Base-by-base conservation (phyloP, 1,140 invertebrate genomes). In the Bathynomus jamesi region DNA sequence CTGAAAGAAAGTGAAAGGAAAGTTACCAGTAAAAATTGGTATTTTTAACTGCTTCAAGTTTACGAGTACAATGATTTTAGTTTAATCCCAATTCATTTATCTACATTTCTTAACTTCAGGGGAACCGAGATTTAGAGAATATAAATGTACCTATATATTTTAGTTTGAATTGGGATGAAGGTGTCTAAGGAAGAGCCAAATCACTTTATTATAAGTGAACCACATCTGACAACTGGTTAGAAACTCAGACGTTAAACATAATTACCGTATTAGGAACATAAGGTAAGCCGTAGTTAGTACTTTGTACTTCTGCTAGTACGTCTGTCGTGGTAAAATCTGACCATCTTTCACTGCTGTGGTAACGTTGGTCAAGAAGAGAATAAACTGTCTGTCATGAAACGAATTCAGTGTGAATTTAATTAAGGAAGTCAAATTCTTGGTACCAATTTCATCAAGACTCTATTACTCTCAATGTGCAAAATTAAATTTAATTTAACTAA, bases 351-450 rank as follows among this genome's bases (percentile, higher is more conserved):
- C 83, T 79, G 27, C 88, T 87, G 79, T 99, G 95, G 82, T 94
- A 96, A 10, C 86, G 86, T 84, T 98, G 95, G 84, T 98, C 95
- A 28, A 97, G 79, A 32, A 89, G 87, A 0, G 93, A 91, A 83
- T 95, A 95, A 79, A 95, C 94, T 24, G 89, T 86, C 86, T 99
- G 95, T 68, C 91, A 83, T 81, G 96, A 94, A 79, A 92, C 90
- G 31, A 66, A 27, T 40, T 5, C 4, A 24, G 8, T n/a, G 28
- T 70, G 28, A n/a, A 10, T 66, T 21, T 11, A 46, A 65, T 28
- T 64, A 27, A 64, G 10, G 21, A 53, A 21, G 46, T 53, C 11
- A 53, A 13, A 53, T 53, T 53, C 11, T 11, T 21, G 46, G 11
- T 13, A 11, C 11, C 46, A 21, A 13, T 13, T 13, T 11, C 11